Base-by-base conservation (phyloP, 2,113 vertebrate genomes). In the Leptobrachium leishanense region DNA sequence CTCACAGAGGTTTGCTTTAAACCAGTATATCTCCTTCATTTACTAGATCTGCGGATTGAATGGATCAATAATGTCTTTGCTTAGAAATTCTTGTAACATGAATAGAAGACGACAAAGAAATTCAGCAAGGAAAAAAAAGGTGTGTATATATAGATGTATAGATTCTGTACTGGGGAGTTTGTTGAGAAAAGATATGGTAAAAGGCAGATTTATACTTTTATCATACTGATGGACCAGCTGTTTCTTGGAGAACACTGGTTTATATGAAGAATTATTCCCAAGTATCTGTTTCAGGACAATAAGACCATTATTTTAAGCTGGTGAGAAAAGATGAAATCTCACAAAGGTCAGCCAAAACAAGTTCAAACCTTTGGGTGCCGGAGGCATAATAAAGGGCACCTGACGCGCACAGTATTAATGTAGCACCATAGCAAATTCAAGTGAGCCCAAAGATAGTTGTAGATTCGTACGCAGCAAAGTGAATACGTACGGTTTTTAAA, bases 361-460 rank as follows among this genome's bases (percentile, higher is more conserved):
- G 55, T 12, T 59, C 13, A 59, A 8, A 2, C 13, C 13, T 15
- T 57, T 59, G 6, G 13, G 55, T 59, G 55, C 55, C 55, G 13
- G 10, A 2, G 10, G 55, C 55, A 59, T 59, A 59, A 59, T 59
- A 59, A 59, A 59, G 2, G 13, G 3, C 55, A 59, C 55, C 10
- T 59, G 66, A 11, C 50, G 50, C 78, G 62, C 54, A 82, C 70
- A 44, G 82, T 59, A 77, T 40, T 83, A 54, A 83, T 88, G 84
- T 89, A 93, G 93, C 92, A 94, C 91, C 91, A 85, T 86, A 87
- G 85, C 87, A 88, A 86, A 84, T 89, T 89, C 88, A 90, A 91
- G 88, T 86, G 87, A 85, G 84, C 84, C 75, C 85, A 82, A 86
- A 87, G 84, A 82, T 75, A 84, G 84, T 84, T 84, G 84, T 77